Percentiles rank a stretch among this genome's conserved stretches.
Conservation (phyloP, 2,113 vertebrate genomes). For the Phoxinus phoxinus region DNA sequence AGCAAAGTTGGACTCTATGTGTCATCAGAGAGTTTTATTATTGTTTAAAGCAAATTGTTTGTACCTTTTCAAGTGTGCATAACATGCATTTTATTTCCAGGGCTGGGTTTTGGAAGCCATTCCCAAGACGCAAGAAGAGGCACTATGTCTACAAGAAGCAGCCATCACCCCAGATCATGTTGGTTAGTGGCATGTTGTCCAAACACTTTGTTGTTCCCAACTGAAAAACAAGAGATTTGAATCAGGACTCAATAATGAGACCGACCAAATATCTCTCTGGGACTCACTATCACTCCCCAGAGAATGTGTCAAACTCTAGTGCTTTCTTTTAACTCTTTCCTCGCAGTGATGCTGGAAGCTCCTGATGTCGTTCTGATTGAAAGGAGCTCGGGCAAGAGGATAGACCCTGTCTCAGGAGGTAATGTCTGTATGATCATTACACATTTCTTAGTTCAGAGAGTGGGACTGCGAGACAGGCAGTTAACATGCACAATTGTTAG, state of each 20-base stretch:
- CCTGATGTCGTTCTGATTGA: constrained; percentile 83
- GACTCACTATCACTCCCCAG: constrained; percentile 14
- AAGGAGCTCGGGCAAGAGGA: constrained; percentile 82
- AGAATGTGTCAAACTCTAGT: constrained; percentile 23
- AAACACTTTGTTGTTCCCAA: constrained; percentile 31
- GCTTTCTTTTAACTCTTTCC: constrained; percentile 20
- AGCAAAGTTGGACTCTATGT: background rate
- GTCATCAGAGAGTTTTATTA: constrained; percentile 12
- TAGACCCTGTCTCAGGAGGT: constrained; percentile 86
- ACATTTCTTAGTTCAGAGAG: constrained; percentile 51
- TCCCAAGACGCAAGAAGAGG: constrained; percentile 83
- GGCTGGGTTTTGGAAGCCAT: constrained; percentile 92
- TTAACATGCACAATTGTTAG: constrained; percentile 43
- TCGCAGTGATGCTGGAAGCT: constrained; percentile 85
- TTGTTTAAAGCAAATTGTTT: constrained; percentile 13
- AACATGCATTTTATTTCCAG: constrained; percentile 71
- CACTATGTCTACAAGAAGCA: constrained; percentile 79
- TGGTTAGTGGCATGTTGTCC: constrained; percentile 74
- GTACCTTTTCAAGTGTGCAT: constrained; percentile 19
- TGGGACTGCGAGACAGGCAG: constrained; percentile 41
- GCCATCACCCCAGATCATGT: constrained; percentile 86
- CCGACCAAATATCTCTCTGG: constrained; percentile 11
- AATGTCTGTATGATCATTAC: constrained; percentile 58
- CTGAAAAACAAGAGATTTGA: constrained; percentile 27
- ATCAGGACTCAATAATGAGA: constrained; percentile 35